These are phyloP conservation scores for Ariopsis seemanni DNA, from an alignment of 2,113 vertebrate genomes.

Conservation along the genomic window DNA sequence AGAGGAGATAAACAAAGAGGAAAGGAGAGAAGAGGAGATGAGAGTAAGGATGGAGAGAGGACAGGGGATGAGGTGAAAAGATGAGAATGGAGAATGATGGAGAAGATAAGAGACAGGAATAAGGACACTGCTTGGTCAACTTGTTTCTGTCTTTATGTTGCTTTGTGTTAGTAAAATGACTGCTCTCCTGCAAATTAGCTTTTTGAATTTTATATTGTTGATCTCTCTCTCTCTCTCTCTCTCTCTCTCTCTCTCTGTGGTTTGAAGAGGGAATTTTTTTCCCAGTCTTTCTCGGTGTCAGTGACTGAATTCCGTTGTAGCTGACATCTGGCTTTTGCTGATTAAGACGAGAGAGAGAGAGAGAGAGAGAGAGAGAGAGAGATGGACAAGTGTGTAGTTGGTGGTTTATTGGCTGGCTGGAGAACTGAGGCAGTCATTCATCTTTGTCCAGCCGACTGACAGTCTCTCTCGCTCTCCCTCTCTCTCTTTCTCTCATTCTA, in stretches of 20 bases:
- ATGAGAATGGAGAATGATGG: background rate
- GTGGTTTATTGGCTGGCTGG: constrained; percentile 74
- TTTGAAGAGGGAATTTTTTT: constrained; percentile 15
- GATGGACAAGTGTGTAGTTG: constrained; percentile 55
- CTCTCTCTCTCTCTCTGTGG: background rate
- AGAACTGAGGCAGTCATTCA: constrained; percentile 66
- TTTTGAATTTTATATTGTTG: background rate
- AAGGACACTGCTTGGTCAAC: constrained; percentile 63
- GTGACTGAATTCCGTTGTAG: constrained; percentile 22
- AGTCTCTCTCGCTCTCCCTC: constrained; percentile 44
- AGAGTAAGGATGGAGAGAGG: background rate
- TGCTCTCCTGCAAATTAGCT: no score
- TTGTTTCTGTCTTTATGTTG: constrained; percentile 53
- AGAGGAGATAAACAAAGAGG: background rate
- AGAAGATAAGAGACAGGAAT: constrained; percentile 21
- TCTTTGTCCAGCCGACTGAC: constrained; percentile 69
- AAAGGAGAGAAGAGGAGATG: background rate
- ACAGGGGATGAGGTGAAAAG: background rate
- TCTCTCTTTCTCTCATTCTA: constrained; percentile 13
- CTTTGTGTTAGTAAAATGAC: no score
- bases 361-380: constrained; percentile 26
- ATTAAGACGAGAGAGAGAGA: constrained; percentile 56
- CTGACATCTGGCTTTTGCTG: constrained; percentile 50
- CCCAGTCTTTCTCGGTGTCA: background rate
- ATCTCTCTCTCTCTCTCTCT: constrained; percentile 6